phyloP scores from a whole-genome alignment of 1,140 invertebrate species.

The Drosophila azteca region DNA sequence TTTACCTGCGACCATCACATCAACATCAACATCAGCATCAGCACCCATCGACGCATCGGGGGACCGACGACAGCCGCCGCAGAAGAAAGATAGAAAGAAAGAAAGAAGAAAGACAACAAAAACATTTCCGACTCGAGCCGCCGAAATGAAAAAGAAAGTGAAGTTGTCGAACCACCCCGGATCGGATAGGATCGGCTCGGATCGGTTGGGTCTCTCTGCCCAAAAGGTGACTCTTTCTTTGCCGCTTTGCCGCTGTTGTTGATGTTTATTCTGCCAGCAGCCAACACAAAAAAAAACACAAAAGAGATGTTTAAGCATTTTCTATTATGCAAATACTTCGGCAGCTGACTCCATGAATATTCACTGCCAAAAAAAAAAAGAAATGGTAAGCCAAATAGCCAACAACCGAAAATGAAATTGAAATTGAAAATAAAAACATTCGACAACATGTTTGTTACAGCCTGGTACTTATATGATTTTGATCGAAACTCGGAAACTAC shows the following conservation, averaged over 20 bases:
- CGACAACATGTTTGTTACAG: background rate
- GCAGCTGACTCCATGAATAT: constrained; percentile 34
- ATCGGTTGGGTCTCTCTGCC: too few species aligned
- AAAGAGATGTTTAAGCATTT: constrained; percentile 39
- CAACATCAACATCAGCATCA: constrained; percentile 11
- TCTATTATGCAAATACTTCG: constrained; percentile 58
- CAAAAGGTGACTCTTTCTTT: constrained; percentile 4
- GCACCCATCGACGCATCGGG: constrained; percentile 11
- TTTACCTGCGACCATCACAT: constrained; percentile 7
- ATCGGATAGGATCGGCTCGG: too few species aligned
- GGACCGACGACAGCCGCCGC: too few species aligned
- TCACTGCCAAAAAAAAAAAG: constrained; percentile 10
- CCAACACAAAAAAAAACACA: constrained; percentile 17
- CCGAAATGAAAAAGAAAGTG: constrained; percentile 68
- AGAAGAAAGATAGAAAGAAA: constrained; percentile 11
- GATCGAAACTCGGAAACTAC: too few species aligned
- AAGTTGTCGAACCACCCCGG: constrained; percentile 32
- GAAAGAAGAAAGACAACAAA: constrained; percentile 12
- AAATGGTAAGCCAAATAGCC: background rate
- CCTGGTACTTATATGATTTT: too few species aligned
- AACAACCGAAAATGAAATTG: constrained; percentile 17
- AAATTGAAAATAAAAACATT: constrained; percentile 5
- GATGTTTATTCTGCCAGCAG: constrained; percentile 31
- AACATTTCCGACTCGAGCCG: constrained; percentile 13
- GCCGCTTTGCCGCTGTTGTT: constrained; percentile 3